Base-by-base conservation (phyloP, 2,113 vertebrate genomes). In the Glaucidium brasilianum region DNA sequence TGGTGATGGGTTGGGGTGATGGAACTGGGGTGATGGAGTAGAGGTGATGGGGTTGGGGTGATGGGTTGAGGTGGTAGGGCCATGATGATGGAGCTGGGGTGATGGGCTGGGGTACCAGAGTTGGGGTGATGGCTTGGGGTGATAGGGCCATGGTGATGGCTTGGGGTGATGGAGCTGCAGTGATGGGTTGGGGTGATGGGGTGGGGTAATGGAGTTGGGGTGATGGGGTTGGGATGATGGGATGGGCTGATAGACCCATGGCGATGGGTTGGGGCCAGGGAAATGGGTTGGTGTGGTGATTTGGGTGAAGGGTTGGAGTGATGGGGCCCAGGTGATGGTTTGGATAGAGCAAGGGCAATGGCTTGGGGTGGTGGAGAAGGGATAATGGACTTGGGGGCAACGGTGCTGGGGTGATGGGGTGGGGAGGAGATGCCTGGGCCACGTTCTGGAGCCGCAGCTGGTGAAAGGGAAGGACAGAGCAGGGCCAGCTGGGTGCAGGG, bases 1-100 rank as follows among this genome's bases (percentile, higher is more conserved):
- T 5, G 10, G 2, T 19, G 11, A 6, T 26, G 34, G 23, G 0
- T 23, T 6, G 22, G 50, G 20, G 0, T 55, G 6, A 14, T 32
- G 17, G 32, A 32, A 6, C 2, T 32, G 13, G 45, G 23, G 1
- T 56, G 43, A 43, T 45, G 34, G 10, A n/a, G 17, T 37, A 23
- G 26, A 6, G 26, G 5, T 50, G 45, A 50, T 18, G 30, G 45
- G 32, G n/a, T n/a, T n/a, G n/a, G n/a, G n/a, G n/a, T n/a, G 16
- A 20, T 14, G 11, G 14, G 4, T 3, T 30, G 12, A 27, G 27
- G 3, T 37, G 35, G 21, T 60, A n/a, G 41, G 15, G 6, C 6
- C 47, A n/a, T 15, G 5, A 7, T 66, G 43, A 43, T 45, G 34
- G 10, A n/a, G 17, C 32, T 30, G 26, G 8, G 26, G 5, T 50